Evolutionary conservation across 2,888 invertebrate species (phyloP).

Genomic region (Operophtera brumata): DNA sequence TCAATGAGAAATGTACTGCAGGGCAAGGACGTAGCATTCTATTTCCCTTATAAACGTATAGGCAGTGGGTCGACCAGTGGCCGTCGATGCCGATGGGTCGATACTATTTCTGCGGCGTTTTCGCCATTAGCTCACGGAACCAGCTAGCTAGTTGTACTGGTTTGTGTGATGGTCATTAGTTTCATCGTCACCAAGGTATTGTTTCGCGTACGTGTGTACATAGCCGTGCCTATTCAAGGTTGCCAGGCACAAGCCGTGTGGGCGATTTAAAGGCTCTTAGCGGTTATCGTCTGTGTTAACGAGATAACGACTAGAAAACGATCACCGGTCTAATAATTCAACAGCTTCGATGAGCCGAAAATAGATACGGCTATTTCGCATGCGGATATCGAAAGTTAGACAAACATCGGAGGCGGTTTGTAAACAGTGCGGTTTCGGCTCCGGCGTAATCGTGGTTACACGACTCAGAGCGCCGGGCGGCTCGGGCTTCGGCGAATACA

Average conservation of each 20-base stretch:
- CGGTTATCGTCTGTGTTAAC: constrained; percentile 28
- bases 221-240: constrained; percentile 46
- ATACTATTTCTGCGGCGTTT: constrained; percentile 74
- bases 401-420: constrained; percentile 43
- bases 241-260: constrained; percentile 38
- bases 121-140: constrained; percentile 52
- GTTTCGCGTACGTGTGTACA: constrained; percentile 34
- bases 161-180: constrained; percentile 35
- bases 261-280: constrained; percentile 38
- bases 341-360: constrained; percentile 38
- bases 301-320: constrained; percentile 31
- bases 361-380: constrained; percentile 46
- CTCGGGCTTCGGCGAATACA: constrained; percentile 4
- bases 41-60: constrained; percentile 51
- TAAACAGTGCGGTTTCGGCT: constrained; percentile 44
- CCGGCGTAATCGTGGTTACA: constrained; percentile 16
- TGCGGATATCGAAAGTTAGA: constrained; percentile 40
- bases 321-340: constrained; percentile 28
- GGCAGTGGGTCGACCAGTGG: constrained; percentile 54
- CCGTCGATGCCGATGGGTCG: constrained; percentile 62
- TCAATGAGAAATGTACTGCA: constrained; percentile 48
- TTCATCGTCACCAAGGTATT: constrained; percentile 41
- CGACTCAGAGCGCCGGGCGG: constrained; percentile 18
- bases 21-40: constrained; percentile 55
- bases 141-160: constrained; percentile 25